Evolutionary conservation across 2,797 vertebrate species (phyloP).

Genomic region (Epinephelus malabaricus): DNA sequence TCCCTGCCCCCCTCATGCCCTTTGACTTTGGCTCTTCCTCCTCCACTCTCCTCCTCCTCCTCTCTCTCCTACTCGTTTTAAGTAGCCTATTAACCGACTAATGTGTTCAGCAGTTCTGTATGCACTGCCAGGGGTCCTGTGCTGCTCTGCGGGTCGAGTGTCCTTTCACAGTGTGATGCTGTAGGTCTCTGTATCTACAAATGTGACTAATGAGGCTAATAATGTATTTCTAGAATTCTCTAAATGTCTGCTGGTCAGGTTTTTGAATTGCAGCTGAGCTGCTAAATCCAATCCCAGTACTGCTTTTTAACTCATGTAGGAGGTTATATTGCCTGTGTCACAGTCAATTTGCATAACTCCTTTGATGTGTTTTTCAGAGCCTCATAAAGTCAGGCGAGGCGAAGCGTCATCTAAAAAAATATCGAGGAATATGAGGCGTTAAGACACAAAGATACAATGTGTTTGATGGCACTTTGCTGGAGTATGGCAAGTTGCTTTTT

Average conservation of each 20-base stretch:
- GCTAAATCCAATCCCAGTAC: constrained; percentile 27
- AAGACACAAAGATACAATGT: constrained; percentile 2
- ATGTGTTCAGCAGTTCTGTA: constrained; percentile 72
- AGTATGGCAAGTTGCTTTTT: background rate
- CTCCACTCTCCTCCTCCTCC: constrained; percentile 29
- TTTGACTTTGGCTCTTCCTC: constrained; percentile 68
- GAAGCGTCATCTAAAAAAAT: constrained; percentile 20
- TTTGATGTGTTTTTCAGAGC: constrained; percentile 52
- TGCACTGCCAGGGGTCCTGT: constrained; percentile 58
- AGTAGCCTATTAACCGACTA: constrained; percentile 66
- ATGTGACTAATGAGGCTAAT: constrained; percentile 52
- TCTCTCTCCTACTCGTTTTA: constrained; percentile 45
- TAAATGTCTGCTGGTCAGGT: constrained; percentile 23
- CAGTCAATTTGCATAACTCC: constrained; percentile 43
- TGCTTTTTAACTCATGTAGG: constrained; percentile 45
- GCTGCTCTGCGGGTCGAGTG: constrained; percentile 45
- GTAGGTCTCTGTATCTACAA: constrained; percentile 33
- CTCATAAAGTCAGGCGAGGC: constrained; percentile 19
- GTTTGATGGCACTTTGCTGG: constrained; percentile 9
- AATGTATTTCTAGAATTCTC: constrained; percentile 44
- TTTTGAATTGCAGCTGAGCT: constrained; percentile 37
- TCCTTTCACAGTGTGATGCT: constrained; percentile 57
- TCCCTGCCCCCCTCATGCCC: constrained; percentile 68
- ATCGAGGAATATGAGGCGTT: constrained; percentile 12
- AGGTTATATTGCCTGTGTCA: constrained; percentile 44